Conservation (phyloP, 2,888 invertebrate species). For the Microdon myrmicae region DNA sequence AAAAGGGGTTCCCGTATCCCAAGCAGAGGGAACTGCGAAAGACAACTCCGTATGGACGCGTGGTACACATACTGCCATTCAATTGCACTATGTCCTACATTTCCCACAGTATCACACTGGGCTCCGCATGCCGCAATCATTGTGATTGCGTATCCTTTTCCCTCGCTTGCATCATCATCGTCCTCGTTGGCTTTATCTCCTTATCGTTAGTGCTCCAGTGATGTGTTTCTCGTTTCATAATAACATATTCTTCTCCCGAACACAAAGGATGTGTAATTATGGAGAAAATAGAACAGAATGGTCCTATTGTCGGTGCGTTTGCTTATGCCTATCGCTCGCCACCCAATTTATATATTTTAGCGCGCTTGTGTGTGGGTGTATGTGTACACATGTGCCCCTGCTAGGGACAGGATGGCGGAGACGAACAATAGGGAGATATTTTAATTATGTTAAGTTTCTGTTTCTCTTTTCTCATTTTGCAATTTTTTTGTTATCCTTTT, state of each 20-base stretch:
- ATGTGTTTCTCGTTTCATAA: constrained; percentile 43
- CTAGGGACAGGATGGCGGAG: constrained; percentile 18
- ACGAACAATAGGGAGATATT: constrained; percentile 48
- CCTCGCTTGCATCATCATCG: neutral
- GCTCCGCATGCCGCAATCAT: neutral
- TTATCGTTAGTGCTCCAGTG: constrained; percentile 44
- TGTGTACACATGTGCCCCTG: constrained; percentile 1
- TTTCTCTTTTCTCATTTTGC: constrained; percentile 10
- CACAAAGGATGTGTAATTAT: constrained; percentile 52
- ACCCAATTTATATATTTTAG: too few relatives aligned
- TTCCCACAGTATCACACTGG: constrained; percentile 31
- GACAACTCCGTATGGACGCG: too few relatives aligned
- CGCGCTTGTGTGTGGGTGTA: neutral
- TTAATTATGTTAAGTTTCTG: constrained; percentile 50
- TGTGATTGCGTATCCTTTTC: constrained; percentile 6
- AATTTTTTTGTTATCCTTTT: constrained; percentile 3
- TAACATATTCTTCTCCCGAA: constrained; percentile 46
- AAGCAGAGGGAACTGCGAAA: constrained; percentile 38
- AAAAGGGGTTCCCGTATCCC: constrained; percentile 13
- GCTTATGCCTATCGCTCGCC: neutral
- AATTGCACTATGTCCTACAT: constrained; percentile 45
- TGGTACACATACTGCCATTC: constrained; percentile 33
- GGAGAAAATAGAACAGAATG: constrained; percentile 48
- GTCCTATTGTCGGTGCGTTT: constrained; percentile 16
- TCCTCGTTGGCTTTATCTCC: constrained; percentile 31